A percentile compares a stretch with the other conserved stretches of the same genome.
phyloP scores from a whole-genome alignment of 2,113 vertebrate species.

The Prietella phreatophila region DNA sequence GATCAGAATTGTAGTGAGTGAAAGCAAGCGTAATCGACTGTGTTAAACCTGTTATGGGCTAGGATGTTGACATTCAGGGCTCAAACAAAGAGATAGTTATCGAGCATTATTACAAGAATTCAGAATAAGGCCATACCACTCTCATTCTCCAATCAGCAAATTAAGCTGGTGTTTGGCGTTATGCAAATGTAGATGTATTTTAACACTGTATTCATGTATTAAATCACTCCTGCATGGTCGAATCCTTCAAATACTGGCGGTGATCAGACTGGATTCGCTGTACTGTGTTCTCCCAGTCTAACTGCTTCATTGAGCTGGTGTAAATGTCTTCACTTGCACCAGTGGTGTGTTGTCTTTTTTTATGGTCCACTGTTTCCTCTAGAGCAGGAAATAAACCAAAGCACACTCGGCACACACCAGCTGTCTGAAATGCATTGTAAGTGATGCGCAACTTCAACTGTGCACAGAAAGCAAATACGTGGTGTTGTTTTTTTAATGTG shows the following conservation, averaged over 20 bases:
- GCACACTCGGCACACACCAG: neutral
- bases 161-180: neutral
- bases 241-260: neutral
- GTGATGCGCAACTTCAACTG: neutral
- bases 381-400: slow-evolving; percentile 11
- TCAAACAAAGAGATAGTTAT: neutral
- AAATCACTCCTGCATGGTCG: neutral
- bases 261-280: neutral
- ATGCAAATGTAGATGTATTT: neutral
- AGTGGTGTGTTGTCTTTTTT: neutral
- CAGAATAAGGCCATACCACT: neutral
- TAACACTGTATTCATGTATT: neutral
- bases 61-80: neutral
- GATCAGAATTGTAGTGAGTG: neutral
- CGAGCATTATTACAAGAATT: neutral
- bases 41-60: neutral
- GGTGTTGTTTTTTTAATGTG: neutral
- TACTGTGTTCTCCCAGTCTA: neutral
- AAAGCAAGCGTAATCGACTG: neutral
- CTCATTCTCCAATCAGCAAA: neutral
- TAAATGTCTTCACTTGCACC: neutral
- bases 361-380: neutral
- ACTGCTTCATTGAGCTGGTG: neutral
- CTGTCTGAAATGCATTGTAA: neutral
- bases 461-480: neutral